These are phyloP conservation scores for Diglossa cyanea DNA, from an alignment of 2,797 vertebrate genomes.

Conservation along the genomic window DNA sequence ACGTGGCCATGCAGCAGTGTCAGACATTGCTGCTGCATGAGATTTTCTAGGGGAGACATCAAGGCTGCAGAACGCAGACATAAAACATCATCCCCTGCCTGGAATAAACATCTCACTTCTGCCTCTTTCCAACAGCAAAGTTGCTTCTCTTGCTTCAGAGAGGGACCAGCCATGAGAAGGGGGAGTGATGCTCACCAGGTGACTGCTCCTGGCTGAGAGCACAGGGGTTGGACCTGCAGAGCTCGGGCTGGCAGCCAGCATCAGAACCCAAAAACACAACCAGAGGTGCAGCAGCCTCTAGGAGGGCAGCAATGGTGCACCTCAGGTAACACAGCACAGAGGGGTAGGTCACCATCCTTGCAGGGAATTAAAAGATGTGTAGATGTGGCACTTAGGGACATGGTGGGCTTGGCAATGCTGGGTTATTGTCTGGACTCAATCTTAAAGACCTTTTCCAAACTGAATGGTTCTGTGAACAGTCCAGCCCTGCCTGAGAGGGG, in stretches of 20 bases:
- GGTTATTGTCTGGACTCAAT: not conserved
- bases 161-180: not conserved
- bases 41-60: not conserved
- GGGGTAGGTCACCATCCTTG: not conserved
- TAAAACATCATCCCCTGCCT: not conserved
- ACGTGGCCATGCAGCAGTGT: accelerated
- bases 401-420: not conserved
- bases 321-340: not conserved
- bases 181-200: not conserved
- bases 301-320: not conserved
- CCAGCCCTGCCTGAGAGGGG: not conserved
- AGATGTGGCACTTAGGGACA: not conserved
- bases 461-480: not conserved
- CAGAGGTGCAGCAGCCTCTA: not conserved
- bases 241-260: not conserved
- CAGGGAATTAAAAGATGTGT: not conserved
- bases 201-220: not conserved
- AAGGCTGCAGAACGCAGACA: not conserved
- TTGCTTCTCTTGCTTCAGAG: not conserved
- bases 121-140: not conserved
- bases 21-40: not conserved
- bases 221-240: not conserved
- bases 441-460: not conserved
- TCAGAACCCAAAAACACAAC: not conserved
- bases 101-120: not conserved